These are phyloP conservation scores for Polypedilum vanderplanki DNA, from an alignment of 1,140 invertebrate species.

Conservation along the genomic window DNA sequence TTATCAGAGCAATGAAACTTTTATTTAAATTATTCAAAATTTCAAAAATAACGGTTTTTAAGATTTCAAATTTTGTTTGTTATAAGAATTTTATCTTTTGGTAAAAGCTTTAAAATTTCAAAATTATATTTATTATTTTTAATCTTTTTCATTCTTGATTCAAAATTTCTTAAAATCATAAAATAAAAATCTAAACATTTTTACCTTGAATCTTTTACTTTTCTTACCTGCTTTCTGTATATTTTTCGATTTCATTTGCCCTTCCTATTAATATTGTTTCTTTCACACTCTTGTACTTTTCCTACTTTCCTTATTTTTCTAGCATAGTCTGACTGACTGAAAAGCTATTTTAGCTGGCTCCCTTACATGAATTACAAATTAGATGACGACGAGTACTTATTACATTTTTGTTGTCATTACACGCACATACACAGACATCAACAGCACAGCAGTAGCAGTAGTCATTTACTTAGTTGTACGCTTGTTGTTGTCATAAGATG, in stretches of 20 bases:
- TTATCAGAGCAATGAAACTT: no score
- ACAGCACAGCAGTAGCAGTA: neutral
- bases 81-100: no score
- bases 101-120: no score
- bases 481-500: neutral
- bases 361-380: slow-evolving; percentile 26
- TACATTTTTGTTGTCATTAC: neutral
- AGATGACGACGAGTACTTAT: slow-evolving; percentile 12
- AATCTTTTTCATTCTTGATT: no score
- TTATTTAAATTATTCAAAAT: no score
- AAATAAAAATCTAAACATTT: neutral
- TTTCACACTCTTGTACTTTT: neutral
- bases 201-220: neutral
- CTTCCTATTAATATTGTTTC: neutral
- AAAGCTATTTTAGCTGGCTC: neutral
- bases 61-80: no score
- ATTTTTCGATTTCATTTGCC: neutral
- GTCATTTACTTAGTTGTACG: neutral
- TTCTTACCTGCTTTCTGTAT: neutral
- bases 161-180: no score
- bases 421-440: neutral
- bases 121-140: no score
- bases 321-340: no score
- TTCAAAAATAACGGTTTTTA: no score
- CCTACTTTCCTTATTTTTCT: no score